Percentiles rank a stretch among this genome's conserved stretches.
Conservation (phyloP, 35 echinoderm and acorn worm genomes). For the Heliocidaris tuberculata region DNA sequence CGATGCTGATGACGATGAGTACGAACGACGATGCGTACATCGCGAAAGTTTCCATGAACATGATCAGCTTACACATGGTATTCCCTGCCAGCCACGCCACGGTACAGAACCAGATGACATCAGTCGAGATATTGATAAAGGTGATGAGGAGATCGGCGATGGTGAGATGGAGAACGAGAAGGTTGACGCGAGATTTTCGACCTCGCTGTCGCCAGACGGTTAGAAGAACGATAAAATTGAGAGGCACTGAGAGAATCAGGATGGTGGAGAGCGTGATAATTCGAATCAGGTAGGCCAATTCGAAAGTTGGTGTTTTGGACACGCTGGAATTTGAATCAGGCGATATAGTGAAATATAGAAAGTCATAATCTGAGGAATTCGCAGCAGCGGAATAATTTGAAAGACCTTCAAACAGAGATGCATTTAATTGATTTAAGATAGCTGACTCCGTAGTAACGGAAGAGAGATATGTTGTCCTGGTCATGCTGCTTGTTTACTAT, state of each 20-base stretch:
- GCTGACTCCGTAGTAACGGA: neutral
- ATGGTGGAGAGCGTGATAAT: slow-evolving; percentile 37
- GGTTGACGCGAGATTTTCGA: slow-evolving; percentile 76
- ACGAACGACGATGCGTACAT: slow-evolving; percentile 77
- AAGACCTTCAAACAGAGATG: neutral
- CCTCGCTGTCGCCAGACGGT: slow-evolving; percentile 49
- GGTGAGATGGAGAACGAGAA: slow-evolving; percentile 51
- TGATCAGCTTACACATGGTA: slow-evolving; percentile 66
- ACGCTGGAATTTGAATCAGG: neutral
- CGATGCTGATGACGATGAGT: slow-evolving; percentile 88
- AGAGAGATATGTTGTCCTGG: neutral
- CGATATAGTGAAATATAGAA: neutral
- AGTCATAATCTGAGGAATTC: neutral
- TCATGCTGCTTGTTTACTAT: neutral
- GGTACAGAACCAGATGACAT: slow-evolving; percentile 39
- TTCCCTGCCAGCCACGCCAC: slow-evolving; percentile 65
- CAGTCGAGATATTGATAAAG: slow-evolving; percentile 34
- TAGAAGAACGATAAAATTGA: slow-evolving; percentile 30
- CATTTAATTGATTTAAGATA: neutral
- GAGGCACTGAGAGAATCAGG: slow-evolving; percentile 35
- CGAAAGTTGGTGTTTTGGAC: slow-evolving; percentile 13
- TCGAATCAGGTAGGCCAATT: slow-evolving; percentile 35
- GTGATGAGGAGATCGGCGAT: slow-evolving; percentile 42
- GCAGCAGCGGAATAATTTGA: neutral
- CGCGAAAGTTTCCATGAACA: slow-evolving; percentile 51